Base-by-base conservation (phyloP, 2,797 vertebrate species). In the Mormyrops attenuatus region DNA sequence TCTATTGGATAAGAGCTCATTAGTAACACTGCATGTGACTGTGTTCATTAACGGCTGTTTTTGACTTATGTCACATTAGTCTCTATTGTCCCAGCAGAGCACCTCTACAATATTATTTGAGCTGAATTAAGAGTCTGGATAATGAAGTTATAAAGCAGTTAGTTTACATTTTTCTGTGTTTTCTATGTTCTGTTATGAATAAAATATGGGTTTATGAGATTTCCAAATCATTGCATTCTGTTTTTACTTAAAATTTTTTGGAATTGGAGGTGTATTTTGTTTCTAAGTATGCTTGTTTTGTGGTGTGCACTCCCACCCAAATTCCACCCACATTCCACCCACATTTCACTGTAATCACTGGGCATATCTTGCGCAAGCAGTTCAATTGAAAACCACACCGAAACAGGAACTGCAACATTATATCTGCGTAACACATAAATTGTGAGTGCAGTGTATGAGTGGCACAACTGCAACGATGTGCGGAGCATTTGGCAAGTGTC, bases 401-500 rank as follows among this genome's bases (percentile, higher is more conserved):
- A 55, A 57, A 57, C 55, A 57, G 55, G 55, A 57, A 57, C 2
- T 57, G 55, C 20, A 57, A 57, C 20, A n/a, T n/a, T 2, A 57
- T 57, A n/a, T 57, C 55, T 57, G 55, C 5, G 0, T 57, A 7
- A 20, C 55, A n/a, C 20, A 57, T n/a, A 57, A 7, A 57, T n/a
- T 57, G 55, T 57, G 55, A 57, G 20, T 57, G 20, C 55, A 57
- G 55, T 57, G 55, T 57, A 57, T 57, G 55, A 57, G 55, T 57
- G 55, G 20, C 20, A n/a, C 20, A n/a, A 2, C 55, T n/a, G 55
- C 55, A n/a, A 7, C 8, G 7, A 63, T 63, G 60, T 2, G 60
- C 2, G 60, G n/a, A 8, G n/a, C 60, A 3, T 63, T 63, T n/a
- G 9, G 60, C 22, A 1, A 91, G 92, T 63, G 60, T 63, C 60